Evolutionary conservation across 2,113 vertebrate species (phyloP).

Genomic region (Scopus umbretta): DNA sequence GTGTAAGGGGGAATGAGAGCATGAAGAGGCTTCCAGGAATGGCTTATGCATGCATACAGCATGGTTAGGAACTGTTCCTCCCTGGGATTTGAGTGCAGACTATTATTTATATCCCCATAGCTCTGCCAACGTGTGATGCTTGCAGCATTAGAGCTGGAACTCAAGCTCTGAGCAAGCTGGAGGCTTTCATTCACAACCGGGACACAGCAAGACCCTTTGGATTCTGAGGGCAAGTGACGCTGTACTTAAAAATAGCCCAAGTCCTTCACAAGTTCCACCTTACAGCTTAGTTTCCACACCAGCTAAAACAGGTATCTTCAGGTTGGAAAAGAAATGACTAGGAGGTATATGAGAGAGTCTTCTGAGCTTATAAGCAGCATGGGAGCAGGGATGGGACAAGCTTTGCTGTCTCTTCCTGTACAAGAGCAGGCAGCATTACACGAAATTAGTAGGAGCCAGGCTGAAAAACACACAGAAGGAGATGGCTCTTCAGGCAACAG

Average conservation of each 20-base stretch:
- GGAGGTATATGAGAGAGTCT: not conserved
- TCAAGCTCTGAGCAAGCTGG: not conserved
- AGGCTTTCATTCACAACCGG: conserved; percentile 15
- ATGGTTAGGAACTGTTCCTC: conserved; percentile 47
- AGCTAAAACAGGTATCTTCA: not conserved
- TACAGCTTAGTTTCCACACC: not conserved
- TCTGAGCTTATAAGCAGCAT: not conserved
- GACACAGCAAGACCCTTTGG: not conserved
- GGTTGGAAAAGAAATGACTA: not conserved
- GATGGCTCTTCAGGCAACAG: not conserved
- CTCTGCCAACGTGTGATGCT: not conserved
- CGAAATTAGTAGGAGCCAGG: not conserved
- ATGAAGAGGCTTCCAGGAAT: not conserved
- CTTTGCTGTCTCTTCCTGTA: not conserved
- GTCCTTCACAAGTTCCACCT: not conserved
- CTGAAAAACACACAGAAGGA: not conserved
- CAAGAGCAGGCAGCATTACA: not conserved
- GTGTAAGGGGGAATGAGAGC: not conserved
- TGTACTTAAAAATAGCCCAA: not conserved
- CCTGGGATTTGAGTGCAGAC: not conserved
- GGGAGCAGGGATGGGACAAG: not conserved
- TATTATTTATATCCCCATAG: conserved; percentile 44
- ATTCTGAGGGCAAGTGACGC: not conserved
- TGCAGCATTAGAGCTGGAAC: not conserved
- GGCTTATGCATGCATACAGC: not conserved